These are phyloP conservation scores for Drosophila gunungcola DNA, from an alignment of 1,140 invertebrate species.

Conservation along the genomic window DNA sequence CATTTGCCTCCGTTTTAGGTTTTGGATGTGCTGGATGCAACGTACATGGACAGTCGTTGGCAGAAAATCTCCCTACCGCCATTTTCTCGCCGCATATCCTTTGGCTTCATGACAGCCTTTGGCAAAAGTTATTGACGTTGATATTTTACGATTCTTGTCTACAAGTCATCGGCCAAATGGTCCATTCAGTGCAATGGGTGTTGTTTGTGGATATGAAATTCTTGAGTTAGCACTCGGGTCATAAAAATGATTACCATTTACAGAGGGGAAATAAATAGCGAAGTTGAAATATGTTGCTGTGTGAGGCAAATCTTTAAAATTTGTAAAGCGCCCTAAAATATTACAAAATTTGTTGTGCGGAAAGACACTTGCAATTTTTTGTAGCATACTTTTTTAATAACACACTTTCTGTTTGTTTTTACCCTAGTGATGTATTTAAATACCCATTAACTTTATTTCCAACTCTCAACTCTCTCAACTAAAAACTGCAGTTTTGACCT, in stretches of 20 bases:
- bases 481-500: slow-evolving; percentile 18
- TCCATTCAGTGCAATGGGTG: slow-evolving; percentile 39
- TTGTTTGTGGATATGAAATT: slow-evolving; percentile 36
- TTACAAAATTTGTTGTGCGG: background rate
- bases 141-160: slow-evolving; percentile 63
- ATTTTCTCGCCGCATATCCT: slow-evolving; percentile 5
- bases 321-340: background rate
- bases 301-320: background rate
- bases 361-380: too few relatives aligned
- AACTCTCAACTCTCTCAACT: slow-evolving; percentile 19
- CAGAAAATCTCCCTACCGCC: slow-evolving; percentile 14
- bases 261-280: slow-evolving; percentile 6
- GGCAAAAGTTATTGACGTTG: slow-evolving; percentile 58
- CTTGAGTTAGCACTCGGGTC: slow-evolving; percentile 12
- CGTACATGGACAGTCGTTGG: slow-evolving; percentile 64
- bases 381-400: too few relatives aligned
- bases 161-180: slow-evolving; percentile 57
- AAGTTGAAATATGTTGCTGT: background rate
- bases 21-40: slow-evolving; percentile 42
- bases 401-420: too few relatives aligned
- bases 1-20: slow-evolving; percentile 10
- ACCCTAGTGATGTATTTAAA: too few relatives aligned
- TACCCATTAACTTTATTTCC: background rate
- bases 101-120: slow-evolving; percentile 16
- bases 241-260: slow-evolving; percentile 33